Evolutionary conservation across 2,888 invertebrate species (phyloP).

Genomic region (Gastrophysa polygoni): DNA sequence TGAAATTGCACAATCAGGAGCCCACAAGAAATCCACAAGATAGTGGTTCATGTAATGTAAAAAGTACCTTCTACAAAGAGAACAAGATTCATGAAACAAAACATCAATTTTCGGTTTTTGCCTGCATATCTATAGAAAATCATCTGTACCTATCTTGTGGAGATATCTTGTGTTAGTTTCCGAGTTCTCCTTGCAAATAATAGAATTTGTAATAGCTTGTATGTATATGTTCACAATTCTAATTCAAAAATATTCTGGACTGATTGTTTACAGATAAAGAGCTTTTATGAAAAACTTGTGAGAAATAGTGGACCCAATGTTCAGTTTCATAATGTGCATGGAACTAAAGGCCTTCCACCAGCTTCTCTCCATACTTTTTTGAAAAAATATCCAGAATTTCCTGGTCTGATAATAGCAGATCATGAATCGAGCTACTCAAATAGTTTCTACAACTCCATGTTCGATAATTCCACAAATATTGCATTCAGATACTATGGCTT

Average conservation of each 20-base stretch:
- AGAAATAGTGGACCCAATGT: background rate
- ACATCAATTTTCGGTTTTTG: too few relatives aligned
- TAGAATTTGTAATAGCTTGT: too few relatives aligned
- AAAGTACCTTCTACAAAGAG: too few relatives aligned
- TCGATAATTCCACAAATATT: constrained; percentile 71
- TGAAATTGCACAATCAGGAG: too few relatives aligned
- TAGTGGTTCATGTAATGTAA: too few relatives aligned
- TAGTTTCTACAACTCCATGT: constrained; percentile 77
- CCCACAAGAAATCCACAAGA: too few relatives aligned
- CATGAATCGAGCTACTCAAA: constrained; percentile 67
- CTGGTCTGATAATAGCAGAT: constrained; percentile 71
- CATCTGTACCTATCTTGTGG: too few relatives aligned
- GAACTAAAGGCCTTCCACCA: constrained; percentile 67
- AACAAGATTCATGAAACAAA: too few relatives aligned
- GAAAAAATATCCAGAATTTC: constrained; percentile 62
- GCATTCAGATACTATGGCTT: constrained; percentile 64
- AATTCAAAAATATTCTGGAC: too few relatives aligned
- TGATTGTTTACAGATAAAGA: constrained; percentile 38
- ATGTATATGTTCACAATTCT: too few relatives aligned
- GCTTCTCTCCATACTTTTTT: constrained; percentile 86
- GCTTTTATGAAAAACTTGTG: constrained; percentile 37
- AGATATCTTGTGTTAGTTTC: background rate
- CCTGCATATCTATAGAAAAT: too few relatives aligned
- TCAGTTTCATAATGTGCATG: constrained; percentile 24
- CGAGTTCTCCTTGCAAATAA: too few relatives aligned